Conservation (phyloP, 2,113 vertebrate species). For the Ginglymostoma cirratum region DNA sequence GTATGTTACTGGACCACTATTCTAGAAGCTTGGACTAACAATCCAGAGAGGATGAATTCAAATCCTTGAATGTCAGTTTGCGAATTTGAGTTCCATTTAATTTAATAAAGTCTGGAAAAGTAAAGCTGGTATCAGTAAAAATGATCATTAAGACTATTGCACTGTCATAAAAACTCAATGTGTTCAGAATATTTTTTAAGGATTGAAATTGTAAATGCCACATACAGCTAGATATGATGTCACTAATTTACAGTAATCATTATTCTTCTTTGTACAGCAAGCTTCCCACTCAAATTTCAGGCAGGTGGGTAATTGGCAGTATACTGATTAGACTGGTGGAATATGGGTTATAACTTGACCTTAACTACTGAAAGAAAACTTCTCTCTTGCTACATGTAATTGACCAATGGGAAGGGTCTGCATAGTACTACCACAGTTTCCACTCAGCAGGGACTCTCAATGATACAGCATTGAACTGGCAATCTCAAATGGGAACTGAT, state of each 20-base stretch:
- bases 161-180: background rate
- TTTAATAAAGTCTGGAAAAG: background rate
- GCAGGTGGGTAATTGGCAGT: background rate
- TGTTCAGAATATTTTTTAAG: background rate
- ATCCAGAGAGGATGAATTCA: background rate
- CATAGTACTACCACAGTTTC: background rate
- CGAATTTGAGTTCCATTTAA: background rate
- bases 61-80: background rate
- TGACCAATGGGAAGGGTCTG: background rate
- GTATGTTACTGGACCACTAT: background rate
- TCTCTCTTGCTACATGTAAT: background rate
- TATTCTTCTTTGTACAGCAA: background rate
- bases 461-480: background rate
- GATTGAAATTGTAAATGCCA: background rate
- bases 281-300: background rate
- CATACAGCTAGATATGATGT: background rate
- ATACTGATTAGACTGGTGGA: background rate
- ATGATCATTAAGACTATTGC: background rate
- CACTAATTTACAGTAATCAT: background rate
- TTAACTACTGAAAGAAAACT: background rate
- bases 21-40: background rate
- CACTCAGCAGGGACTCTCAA: background rate
- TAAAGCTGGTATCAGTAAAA: background rate
- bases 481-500: background rate
- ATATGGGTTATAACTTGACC: background rate